Base-by-base conservation (phyloP, 2,113 vertebrate genomes). In the Felis catus region DNA sequence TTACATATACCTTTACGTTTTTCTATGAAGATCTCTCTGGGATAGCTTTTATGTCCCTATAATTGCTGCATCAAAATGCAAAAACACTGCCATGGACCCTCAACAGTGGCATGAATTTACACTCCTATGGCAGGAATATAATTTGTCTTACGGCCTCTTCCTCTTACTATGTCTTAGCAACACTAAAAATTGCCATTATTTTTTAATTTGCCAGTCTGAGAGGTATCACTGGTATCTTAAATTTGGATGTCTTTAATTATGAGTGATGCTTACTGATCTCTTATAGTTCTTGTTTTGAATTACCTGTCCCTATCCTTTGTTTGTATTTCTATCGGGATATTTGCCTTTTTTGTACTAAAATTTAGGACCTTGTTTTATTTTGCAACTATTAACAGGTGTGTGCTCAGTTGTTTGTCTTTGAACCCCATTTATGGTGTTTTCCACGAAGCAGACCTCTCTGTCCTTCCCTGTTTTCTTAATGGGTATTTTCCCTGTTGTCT, bases 261-360 rank as follows among this genome's bases (percentile, higher is more conserved):
- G 65, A 76, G 55, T 90, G n/a, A 45, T 66, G 53, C 27, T 82
- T 66, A 76, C 48, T 70, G 18, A 76, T 85, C 21, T 68, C 12
- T 76, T 83, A 78, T 1, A 70, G 48, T n/a, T 58, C 80, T 39
- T 82, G 70, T 70, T 94, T 81, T 81, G 85, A 71, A 45, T 81
- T 51, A 71, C 13, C 12, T n/a, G n/a, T 95, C 55, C 39, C 16
- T 95, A 33, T 70, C 25, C 33, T 86, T 68, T 61, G 36, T 25
- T 76, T 16, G 6, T 27, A 78, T 95, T 91, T 78, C 58, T 66
- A 2, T 83, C 71, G 68, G 4, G 51, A 36, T 95, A 33, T 79
- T 85, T 86, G 71, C 33, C 13, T 91, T 95, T 95, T 85, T 91
- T 51, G 63, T 79, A 58, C 25, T 70, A 81, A 70, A 86, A 36